Evolutionary conservation across 2,113 vertebrate genomes (phyloP), one percentile per base, ranked within the genome.

Genomic region (Calyptommatus sinebrachiatus): DNA sequence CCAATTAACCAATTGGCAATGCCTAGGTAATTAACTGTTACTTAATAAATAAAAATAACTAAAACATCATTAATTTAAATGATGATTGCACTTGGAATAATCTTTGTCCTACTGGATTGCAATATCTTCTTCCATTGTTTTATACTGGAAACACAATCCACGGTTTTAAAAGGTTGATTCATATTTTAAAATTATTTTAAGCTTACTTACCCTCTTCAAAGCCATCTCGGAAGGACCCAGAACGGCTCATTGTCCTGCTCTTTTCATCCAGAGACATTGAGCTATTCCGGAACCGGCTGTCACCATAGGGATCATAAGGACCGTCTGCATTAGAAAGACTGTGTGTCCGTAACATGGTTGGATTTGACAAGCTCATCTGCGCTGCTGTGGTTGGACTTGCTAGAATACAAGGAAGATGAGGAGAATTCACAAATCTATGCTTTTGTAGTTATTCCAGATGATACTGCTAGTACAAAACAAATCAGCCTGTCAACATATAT

Each of bases 231-330:
- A 99, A 99, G 5, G 98, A 99, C 31, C 97, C 98, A 0, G 98
- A 99, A 2, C 98, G 96, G 91, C 98, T 99, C 97, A 99, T 99
- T 53, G 97, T 96, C 78, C 98, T 93, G 21, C 95, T 98, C 87
- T 99, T 99, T 84, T 99, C 98, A 0, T 99, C 98, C 84, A 99
- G 91, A 1, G 98, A 99, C 97, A 99, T 95, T 65, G 98, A 99
- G 83, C 98, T 99, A 90, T 99, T 99, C 50, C 98, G 96, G 92
- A 99, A 95, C 35, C 97, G 96, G 45, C 95, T 90, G 75, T 99
- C 98, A 0, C 93, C 84, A 46, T 96, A 96, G 0, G 96, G 95
- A 77, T 99, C 98, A 0, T 95, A 96, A 7, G 96, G 87, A 1
- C 85, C 91, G 0, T 99, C 98, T 0, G 98, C 96, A 71, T 96